Conservation (phyloP, 92 coral and sea anemone species). For the Anthopleura xanthogrammica region DNA sequence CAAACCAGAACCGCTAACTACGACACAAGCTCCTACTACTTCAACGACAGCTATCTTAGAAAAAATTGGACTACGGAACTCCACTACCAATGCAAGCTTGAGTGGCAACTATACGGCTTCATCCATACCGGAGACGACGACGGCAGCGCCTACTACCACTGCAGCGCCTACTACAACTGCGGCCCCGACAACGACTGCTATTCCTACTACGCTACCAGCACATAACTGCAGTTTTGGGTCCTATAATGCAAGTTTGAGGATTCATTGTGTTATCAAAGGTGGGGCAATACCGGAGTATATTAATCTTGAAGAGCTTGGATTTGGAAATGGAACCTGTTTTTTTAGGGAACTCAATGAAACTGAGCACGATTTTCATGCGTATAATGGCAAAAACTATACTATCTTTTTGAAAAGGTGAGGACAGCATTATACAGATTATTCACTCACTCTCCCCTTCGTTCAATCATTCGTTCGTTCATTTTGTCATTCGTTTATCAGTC, state of each 20-base stretch:
- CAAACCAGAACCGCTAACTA: conserved; percentile 55
- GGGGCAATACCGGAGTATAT: conserved; percentile 57
- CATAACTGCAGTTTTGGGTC: conserved; percentile 56
- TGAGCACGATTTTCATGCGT: conserved; percentile 62
- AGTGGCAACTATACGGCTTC: neutral
- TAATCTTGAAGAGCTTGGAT: conserved; percentile 56
- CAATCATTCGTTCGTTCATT: too few relatives aligned
- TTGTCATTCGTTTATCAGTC: too few relatives aligned
- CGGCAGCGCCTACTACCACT: conserved; percentile 18
- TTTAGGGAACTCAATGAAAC: conserved; percentile 43
- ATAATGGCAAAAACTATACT: conserved; percentile 56
- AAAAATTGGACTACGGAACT: neutral
- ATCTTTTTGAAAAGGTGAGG: conserved; percentile 73
- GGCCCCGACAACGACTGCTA: conserved; percentile 9
- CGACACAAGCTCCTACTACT: conserved; percentile 11
- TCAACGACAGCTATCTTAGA: neutral
- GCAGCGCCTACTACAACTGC: conserved; percentile 12
- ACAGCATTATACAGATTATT: too few relatives aligned
- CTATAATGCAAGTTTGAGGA: conserved; percentile 64
- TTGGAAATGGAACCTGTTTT: conserved; percentile 58
- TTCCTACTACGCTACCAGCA: conserved; percentile 1
- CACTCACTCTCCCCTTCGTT: too few relatives aligned
- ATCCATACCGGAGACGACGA: conserved; percentile 21
- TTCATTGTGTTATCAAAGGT: conserved; percentile 77
- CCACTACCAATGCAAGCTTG: neutral